Percentiles rank a stretch among this genome's conserved stretches.
These are phyloP conservation scores for Palythoa heliodiscus DNA, from an alignment of 92 coral and sea anemone genomes.

Conservation along the genomic window DNA sequence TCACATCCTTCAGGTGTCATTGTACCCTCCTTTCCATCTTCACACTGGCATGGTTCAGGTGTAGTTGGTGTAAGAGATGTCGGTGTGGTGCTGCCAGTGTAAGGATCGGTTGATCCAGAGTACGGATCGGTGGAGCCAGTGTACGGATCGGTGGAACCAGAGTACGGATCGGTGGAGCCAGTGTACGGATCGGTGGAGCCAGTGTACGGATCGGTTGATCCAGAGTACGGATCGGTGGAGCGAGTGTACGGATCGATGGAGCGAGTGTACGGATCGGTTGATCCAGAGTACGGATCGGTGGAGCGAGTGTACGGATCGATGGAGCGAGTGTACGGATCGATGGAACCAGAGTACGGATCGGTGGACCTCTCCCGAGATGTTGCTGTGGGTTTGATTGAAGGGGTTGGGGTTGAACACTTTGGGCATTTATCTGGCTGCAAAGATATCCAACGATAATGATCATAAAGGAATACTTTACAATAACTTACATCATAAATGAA, in stretches of 20 bases:
- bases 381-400: constrained; percentile 24
- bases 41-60: constrained; percentile 57
- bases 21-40: constrained; percentile 46
- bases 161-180: constrained; percentile 38
- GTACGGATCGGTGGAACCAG: constrained; percentile 40
- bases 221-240: constrained; percentile 40
- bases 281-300: constrained; percentile 41
- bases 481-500: no score
- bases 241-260: constrained; percentile 39
- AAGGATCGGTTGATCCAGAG: background rate
- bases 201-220: no score
- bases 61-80: constrained; percentile 49
- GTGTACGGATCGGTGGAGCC: constrained; percentile 49
- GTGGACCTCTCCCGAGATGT: constrained; percentile 39
- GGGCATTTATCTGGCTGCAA: background rate
- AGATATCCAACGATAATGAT: background rate
- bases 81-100: constrained; percentile 14
- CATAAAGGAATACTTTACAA: no score
- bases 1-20: constrained; percentile 54
- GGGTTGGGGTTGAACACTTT: constrained; percentile 36
- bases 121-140: no score
- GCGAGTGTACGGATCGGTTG: no score
- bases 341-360: constrained; percentile 46
- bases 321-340: constrained; percentile 16
- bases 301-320: constrained; percentile 29